Conservation (phyloP, 1,140 invertebrate species). For the Gryon sp. region DNA sequence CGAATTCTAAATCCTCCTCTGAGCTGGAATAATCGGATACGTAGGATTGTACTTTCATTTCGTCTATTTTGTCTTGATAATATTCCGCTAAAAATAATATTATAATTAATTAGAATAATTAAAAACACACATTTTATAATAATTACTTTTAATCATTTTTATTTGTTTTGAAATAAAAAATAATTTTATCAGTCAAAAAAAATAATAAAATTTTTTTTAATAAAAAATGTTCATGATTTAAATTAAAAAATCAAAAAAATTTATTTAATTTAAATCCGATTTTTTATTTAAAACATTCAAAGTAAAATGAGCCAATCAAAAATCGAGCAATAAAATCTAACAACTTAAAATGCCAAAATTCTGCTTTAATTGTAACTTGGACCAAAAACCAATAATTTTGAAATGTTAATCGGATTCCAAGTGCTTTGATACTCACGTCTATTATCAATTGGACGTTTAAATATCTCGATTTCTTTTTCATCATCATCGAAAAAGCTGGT, state of each 20-base stretch:
- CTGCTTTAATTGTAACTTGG: too few species aligned
- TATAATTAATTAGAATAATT: background rate
- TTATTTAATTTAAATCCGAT: too few species aligned
- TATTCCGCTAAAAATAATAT: slow-evolving; percentile 6
- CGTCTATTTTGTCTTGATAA: slow-evolving; percentile 20
- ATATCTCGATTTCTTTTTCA: slow-evolving; percentile 83
- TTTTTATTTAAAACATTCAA: too few species aligned
- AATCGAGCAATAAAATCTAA: too few species aligned
- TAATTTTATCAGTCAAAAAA: too few species aligned
- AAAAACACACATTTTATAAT: too few species aligned
- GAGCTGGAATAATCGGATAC: slow-evolving; percentile 42
- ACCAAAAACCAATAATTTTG: too few species aligned
- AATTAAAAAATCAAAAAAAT: background rate
- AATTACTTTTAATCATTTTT: too few species aligned
- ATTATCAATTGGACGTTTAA: slow-evolving; percentile 78
- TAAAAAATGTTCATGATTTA: background rate
- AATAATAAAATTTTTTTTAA: too few species aligned
- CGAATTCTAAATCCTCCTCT: slow-evolving; percentile 56
- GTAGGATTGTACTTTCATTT: slow-evolving; percentile 14
- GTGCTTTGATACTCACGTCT: slow-evolving; percentile 10
- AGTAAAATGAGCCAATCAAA: too few species aligned
- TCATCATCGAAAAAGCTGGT: slow-evolving; percentile 81
- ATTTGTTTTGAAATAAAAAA: too few species aligned
- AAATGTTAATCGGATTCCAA: background rate
- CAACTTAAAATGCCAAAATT: too few species aligned